Percentiles rank a stretch among this genome's conserved stretches.
Evolutionary conservation across 2,797 vertebrate species (phyloP).

Genomic region (Choloepus didactylus): DNA sequence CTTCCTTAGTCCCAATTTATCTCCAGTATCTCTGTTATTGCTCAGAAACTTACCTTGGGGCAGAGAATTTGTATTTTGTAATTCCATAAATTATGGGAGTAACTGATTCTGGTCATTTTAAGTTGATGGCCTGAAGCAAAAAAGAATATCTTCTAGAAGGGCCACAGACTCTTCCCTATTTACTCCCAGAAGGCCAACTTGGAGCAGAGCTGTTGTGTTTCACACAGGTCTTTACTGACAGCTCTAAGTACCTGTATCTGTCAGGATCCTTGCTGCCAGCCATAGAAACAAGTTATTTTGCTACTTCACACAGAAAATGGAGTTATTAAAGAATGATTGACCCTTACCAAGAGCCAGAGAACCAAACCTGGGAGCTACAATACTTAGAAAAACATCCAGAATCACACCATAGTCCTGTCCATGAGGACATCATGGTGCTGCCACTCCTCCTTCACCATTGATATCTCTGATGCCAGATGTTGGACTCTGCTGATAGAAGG

Average conservation of each 20-base stretch:
- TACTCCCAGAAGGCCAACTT: not conserved
- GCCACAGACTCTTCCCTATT: not conserved
- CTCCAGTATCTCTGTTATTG: not conserved
- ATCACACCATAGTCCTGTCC: not conserved
- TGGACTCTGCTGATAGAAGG: not conserved
- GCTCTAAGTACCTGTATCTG: not conserved
- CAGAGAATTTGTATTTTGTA: slow-evolving; percentile 19
- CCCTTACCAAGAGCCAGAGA: not conserved
- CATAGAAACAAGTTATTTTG: not conserved
- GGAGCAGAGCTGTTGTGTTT: not conserved
- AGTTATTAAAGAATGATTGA: not conserved
- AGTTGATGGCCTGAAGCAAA: not conserved
- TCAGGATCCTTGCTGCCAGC: not conserved
- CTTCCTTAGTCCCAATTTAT: not conserved
- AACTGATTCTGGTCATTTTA: not conserved
- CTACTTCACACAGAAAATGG: not conserved
- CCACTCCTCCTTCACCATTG: not conserved
- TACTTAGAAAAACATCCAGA: not conserved
- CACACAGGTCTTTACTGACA: not conserved
- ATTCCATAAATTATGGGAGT: slow-evolving; percentile 40
- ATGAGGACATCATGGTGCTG: not conserved
- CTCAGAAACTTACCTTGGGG: slow-evolving; percentile 19
- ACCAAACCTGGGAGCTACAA: too few relatives aligned
- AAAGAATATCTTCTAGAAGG: not conserved
- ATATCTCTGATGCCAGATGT: not conserved